Conservation (phyloP, 2,888 invertebrate species). For the Cyclophora albipunctata region DNA sequence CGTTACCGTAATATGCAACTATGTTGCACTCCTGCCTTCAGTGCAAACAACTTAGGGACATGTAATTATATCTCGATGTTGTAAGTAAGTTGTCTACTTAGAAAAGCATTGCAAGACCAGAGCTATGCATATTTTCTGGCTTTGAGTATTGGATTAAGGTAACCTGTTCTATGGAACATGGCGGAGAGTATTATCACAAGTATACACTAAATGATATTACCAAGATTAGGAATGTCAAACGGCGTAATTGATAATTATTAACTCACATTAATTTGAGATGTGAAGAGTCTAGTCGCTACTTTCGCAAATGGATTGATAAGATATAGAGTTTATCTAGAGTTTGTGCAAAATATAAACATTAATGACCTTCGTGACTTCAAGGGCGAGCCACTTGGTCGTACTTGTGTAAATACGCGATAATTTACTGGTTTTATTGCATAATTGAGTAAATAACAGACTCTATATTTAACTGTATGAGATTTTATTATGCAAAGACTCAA, state of each 20-base stretch:
- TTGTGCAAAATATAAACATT: conserved; percentile 23
- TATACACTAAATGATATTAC: too few species aligned
- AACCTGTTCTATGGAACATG: too few species aligned
- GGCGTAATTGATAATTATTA: too few species aligned
- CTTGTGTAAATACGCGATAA: conserved; percentile 9
- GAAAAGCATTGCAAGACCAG: too few species aligned
- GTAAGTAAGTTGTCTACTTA: too few species aligned
- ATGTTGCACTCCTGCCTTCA: conserved; percentile 3
- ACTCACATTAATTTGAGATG: too few species aligned
- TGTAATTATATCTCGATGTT: too few species aligned
- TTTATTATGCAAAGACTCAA: neutral
- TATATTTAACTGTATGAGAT: conserved; percentile 4
- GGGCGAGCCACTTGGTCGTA: conserved; percentile 21
- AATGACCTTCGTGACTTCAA: conserved; percentile 37
- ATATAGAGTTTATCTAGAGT: conserved; percentile 19
- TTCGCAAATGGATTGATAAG: conserved; percentile 4
- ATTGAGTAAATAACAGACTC: conserved; percentile 4
- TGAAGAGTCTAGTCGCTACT: too few species aligned
- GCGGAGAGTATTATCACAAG: too few species aligned
- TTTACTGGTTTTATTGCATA: conserved; percentile 8
- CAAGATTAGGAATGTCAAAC: too few species aligned
- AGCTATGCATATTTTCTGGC: too few species aligned
- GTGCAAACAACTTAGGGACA: neutral
- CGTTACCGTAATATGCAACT: conserved; percentile 27
- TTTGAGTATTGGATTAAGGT: too few species aligned